phyloP scores from a whole-genome alignment of 2,888 invertebrate genomes.

The Linnaemya vulpina region DNA sequence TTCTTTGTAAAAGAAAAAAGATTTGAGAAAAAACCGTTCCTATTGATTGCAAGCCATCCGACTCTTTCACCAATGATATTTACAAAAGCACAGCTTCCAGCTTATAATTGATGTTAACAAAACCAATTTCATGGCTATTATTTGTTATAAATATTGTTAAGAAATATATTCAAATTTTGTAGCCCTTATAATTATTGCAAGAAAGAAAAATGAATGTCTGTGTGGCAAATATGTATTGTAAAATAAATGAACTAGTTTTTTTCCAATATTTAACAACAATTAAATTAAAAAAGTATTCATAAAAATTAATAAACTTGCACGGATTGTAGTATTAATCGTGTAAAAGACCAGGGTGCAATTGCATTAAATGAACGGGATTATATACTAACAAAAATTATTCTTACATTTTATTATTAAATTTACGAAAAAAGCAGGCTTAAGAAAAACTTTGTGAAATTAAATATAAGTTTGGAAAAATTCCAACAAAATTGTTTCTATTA shows the following conservation, averaged over 20 bases:
- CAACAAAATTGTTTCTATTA: too few relatives aligned
- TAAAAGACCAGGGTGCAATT: neutral
- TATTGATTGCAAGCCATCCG: neutral
- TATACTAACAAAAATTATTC: constrained; percentile 9
- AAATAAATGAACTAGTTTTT: constrained; percentile 22
- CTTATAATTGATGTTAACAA: neutral
- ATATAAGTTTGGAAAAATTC: neutral
- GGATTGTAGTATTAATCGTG: neutral
- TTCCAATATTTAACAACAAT: neutral
- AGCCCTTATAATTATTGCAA: neutral
- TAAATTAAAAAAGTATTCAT: neutral
- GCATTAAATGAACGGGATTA: constrained; percentile 28
- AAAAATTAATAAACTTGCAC: constrained; percentile 3
- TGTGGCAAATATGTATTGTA: neutral
- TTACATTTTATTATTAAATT: constrained; percentile 32
- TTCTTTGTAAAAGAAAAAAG: neutral
- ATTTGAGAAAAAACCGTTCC: too few relatives aligned
- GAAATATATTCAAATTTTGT: neutral
- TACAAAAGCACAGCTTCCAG: neutral
- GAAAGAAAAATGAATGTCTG: neutral
- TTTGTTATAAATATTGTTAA: neutral
- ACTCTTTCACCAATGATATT: neutral
- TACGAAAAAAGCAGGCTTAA: neutral
- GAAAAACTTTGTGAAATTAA: neutral
- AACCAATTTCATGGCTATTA: constrained; percentile 42